Evolutionary conservation across 2,888 invertebrate species (phyloP), one percentile per base, ranked within the genome.

Genomic region (Latrodectus hesperus): DNA sequence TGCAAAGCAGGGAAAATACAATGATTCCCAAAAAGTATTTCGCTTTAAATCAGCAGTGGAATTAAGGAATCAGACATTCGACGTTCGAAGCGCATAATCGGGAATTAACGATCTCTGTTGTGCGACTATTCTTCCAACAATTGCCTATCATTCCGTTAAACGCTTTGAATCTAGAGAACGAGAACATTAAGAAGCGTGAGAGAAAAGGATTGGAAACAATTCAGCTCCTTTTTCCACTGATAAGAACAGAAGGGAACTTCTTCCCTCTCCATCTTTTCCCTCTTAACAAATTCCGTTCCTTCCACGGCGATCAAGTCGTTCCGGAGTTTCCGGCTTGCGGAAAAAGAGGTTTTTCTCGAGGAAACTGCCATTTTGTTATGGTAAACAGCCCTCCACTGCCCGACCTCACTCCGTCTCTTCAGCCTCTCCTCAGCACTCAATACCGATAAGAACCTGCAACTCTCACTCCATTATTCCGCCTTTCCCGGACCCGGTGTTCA

Each of bases 361-460:
- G 86, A 87, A 87, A 87, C 86, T 76, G 81, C 81, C 76, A 87
- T 87, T 87, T 87, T 87, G 86, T 87, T 87, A 87, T 87, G 86
- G 86, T 87, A 87, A 87, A 81, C 86, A 87, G 86, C 86, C 85
- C 73, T 70, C 70, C 70, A 70, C 72, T 14, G 26, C 73, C 53
- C 67, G 17, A 16, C 68, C 51, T 11, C 71, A 22, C 76, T 65
- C 12, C 84, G 60, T 65, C 52, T 22, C 83, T 38, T 38, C 38
- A 38, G 38, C 38, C 2, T 38, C 38, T 38, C 38, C 38, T 38
- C 38, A 38, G 38, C 38, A 38, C 38, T 38, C 38, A 38, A 38
- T 5, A 17, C 74, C 51, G 86, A 87, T 87, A 87, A 87, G 86
- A 70, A 74, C 64, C 52, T 64, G 73, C 64, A 53, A 71, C 76